Conservation (phyloP, 1,140 invertebrate genomes). For the Trichomalopsis sarcophagae region DNA sequence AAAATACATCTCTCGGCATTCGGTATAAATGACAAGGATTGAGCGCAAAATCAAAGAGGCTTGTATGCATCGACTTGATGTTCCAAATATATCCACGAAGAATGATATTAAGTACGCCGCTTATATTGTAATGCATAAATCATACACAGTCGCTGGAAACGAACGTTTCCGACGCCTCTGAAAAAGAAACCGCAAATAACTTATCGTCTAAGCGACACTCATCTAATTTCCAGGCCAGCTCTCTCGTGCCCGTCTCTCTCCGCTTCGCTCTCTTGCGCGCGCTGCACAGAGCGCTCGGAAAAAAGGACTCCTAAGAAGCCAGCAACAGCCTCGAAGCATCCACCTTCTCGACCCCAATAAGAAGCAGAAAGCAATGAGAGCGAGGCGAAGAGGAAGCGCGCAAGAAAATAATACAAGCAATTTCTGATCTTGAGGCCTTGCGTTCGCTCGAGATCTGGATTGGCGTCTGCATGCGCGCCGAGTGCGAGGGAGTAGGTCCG, state of each 20-base stretch:
- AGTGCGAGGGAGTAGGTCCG: not conserved
- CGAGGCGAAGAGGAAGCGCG: not conserved
- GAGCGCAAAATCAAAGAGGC: slow-evolving; percentile 27
- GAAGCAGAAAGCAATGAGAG: slow-evolving; percentile 18
- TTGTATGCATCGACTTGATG: not conserved
- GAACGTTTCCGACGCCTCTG: not conserved
- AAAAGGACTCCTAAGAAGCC: not conserved
- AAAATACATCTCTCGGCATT: slow-evolving; percentile 3
- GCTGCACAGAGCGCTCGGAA: not conserved
- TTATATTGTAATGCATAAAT: too few species aligned
- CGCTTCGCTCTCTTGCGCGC: not conserved
- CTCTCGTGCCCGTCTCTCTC: not conserved
- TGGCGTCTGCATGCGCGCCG: not conserved
- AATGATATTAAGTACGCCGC: too few species aligned
- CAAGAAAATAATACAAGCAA: slow-evolving; percentile 48
- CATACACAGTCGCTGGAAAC: too few species aligned
- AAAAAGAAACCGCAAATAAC: slow-evolving; percentile 7
- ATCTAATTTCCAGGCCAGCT: not conserved
- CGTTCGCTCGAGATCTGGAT: slow-evolving; percentile 16
- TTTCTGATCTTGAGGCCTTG: slow-evolving; percentile 19
- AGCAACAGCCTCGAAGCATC: slow-evolving; percentile 5
- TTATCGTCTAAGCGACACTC: slow-evolving; percentile 14
- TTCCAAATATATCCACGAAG: not conserved
- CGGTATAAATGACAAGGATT: slow-evolving; percentile 37
- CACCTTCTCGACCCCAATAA: slow-evolving; percentile 33